Evolutionary conservation across 1,140 invertebrate species (phyloP), one percentile per base, ranked within the genome.

Genomic region (Cotesia vestalis): DNA sequence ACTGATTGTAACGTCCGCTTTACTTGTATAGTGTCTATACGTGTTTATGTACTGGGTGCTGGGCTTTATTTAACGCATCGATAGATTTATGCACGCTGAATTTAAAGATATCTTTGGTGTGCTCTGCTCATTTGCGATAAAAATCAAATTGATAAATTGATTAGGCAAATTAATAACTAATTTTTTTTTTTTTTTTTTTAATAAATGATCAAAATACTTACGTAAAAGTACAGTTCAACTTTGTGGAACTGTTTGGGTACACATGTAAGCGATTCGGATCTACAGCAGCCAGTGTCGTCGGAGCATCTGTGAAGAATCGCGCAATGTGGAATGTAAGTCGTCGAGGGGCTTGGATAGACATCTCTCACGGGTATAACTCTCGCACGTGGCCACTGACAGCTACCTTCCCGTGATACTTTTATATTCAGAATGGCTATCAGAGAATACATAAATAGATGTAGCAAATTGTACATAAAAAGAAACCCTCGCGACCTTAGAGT

Each of bases 261-360:
- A 80, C 93, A 94, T 27, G 89, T 90, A 60, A 90, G 85, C 4
- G 85, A 80, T 71, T 91, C 89, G 12, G 87, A 87, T 34, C 80
- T 83, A 79, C 93, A 94, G 81, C 93, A 94, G 69, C 93, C 93
- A 8, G 91, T 92, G 80, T 93, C 91, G 77, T 93, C 92, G n/a
- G 90, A 89, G 78, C 93, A 94, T 71, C 91, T 89, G 79, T 94
- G 91, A 53, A 94, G 79, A 17, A 93, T 89, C 4, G 92, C 93
- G 80, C 93, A 94, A 71, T 91, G 90, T 27, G 93, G 93, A 66
- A 89, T 84, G 85, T 94, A 94, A 27, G 86, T 89, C 77, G 91
- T 93, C n/a, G 89, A 89, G 0, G 91, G 84, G 79, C 91, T 89
- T n/a, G 91, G 91, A 81, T 92, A 91, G 20, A 89, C 85, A 62